A percentile compares a stretch with the other conserved stretches of the same genome.
These are phyloP conservation scores for Orchesella flavescens DNA, from an alignment of 2,888 invertebrate genomes.

Conservation along the genomic window DNA sequence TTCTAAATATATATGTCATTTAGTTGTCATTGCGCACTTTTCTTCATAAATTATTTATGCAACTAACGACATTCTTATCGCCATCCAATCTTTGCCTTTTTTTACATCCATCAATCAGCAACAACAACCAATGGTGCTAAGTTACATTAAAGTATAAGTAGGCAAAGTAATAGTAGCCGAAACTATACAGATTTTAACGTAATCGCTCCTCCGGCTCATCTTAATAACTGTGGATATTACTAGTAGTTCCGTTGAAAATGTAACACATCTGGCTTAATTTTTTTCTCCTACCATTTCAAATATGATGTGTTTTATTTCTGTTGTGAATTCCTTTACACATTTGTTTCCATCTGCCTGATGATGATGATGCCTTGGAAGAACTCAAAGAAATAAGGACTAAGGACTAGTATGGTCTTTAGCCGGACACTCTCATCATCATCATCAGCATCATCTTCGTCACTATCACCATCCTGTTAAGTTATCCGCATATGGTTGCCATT, in stretches of 20 bases:
- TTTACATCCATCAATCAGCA: background rate
- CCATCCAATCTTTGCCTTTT: background rate
- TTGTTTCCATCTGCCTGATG: slow-evolving; percentile 35
- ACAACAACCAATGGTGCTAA: background rate
- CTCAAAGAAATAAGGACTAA: background rate
- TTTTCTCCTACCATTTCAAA: background rate
- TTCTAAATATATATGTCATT: background rate
- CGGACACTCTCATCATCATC: no score
- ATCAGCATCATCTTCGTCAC: background rate
- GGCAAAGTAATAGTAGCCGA: no score
- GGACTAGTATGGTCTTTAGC: background rate
- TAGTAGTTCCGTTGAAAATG: no score
- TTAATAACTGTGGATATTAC: no score
- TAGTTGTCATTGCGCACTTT: background rate
- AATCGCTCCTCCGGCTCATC: no score
- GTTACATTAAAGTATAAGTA: background rate
- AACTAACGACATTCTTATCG: slow-evolving; percentile 14
- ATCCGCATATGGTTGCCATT: slow-evolving; percentile 59
- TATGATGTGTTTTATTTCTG: background rate
- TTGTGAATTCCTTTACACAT: slow-evolving; percentile 25
- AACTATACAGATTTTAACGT: no score
- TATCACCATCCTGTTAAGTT: slow-evolving; percentile 27
- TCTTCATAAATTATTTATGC: slow-evolving; percentile 10
- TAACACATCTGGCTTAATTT: slow-evolving; percentile 41
- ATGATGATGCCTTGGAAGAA: background rate